Base-by-base conservation (phyloP, 2,888 invertebrate genomes). In the Heliconius ismenius region DNA sequence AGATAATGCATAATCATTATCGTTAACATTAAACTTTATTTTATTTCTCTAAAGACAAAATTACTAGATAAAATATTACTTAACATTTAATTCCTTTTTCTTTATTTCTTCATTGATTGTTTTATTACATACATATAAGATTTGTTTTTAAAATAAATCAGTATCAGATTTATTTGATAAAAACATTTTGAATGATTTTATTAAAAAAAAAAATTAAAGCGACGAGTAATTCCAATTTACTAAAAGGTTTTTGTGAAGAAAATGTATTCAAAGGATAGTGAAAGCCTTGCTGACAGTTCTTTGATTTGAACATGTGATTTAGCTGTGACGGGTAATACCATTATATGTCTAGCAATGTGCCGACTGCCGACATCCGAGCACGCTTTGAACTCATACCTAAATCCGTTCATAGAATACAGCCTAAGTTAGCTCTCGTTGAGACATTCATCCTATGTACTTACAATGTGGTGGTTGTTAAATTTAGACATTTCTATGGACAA, bases 311-410 rank as follows among this genome's bases (percentile, higher is more conserved):
- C 69, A 72, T 49, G 75, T 64, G 72, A 78, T 78, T 76, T 76
- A 70, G 69, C 74, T 73, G 75, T 72, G 77, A 73, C 77, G 72
- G 72, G 77, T 75, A 78, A 78, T 78, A 73, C 75, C 77, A 78
- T 78, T 75, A 75, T 72, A 75, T 26, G 75, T 65, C 70, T 70
- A 72, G 74, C 69, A 54, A 18, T 63, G 26, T 60, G 68, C 43
- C 69, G 69, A 58, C 58, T 49, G 49, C 49, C 7, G 49, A 54
- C 74, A 36, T 58, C 49, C 58, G 60, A 72, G 67, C 54, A 26
- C 77, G 65, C 77, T 78, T 75, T 78, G 75, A 78, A 76, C 39
- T 73, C 11, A n/a, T 39, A 58, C 32, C 63, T 54, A 54, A 76
- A 74, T 74, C 65, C 77, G 67, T 73, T 73, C 62, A 78, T 49